Evolutionary conservation across 2,113 vertebrate species (phyloP), one percentile per base, ranked within the genome.

Genomic region (Neogobius melanostomus): DNA sequence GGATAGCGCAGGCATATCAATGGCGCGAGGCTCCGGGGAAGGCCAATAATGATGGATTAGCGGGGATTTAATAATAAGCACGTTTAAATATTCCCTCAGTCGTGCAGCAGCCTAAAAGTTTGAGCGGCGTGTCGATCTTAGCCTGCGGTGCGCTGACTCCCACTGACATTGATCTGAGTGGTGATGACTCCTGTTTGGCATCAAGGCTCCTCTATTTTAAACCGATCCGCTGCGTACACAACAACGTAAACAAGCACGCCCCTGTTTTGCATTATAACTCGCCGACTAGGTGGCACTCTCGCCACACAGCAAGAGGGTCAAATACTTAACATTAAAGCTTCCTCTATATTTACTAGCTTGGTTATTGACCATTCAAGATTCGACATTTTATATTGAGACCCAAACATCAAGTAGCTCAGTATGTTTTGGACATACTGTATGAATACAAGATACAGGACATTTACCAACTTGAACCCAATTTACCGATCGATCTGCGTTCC

Each of bases 1-100:
- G 63, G 75, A 80, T 73, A 67, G 79, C 78, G 51, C 36, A 52
- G 0, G 78, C 68, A 82, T 75, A 54, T 46, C 50, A 54, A 69
- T 73, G 59, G 83, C 82, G 76, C 59, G 17, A 78, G 46, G 49
- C 72, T 81, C 64, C 51, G 44, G 10, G 73, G 43, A 77, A 80
- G 52, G 57, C 57, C 65, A 71, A 46, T 69, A 64, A 71, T 64
- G 60, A 71, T 71, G 64, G 45, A 62, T 71, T 66, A 64, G 73
- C 43, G 8, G 12, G 62, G 57, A 64, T 77, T 74, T 61, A 66
- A 75, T 66, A 42, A 16, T 16, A 56, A 14, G 11, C 6, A 47
- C 9, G 15, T 47, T 79, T 69, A 6, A 68, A 79, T 68, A 60
- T 68, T 72, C 57, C 69, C 54, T 54, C 57, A 47, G 5, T 64